Evolutionary conservation across 1,140 invertebrate species (phyloP).

Genomic region (Drosophila fuyamai): DNA sequence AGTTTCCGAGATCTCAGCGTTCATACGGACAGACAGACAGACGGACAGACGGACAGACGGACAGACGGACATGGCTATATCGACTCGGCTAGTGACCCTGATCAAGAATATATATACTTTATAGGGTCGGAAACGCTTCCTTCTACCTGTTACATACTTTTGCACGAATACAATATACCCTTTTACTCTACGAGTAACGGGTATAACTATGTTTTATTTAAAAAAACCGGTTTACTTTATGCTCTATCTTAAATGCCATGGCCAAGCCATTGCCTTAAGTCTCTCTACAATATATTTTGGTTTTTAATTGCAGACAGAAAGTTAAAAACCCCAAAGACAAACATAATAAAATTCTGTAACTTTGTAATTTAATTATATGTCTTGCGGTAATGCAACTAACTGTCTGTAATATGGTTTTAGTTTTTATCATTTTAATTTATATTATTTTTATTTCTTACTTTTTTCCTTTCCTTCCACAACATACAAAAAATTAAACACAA

Average conservation of each 20-base stretch:
- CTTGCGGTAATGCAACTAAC: background rate
- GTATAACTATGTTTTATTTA: background rate
- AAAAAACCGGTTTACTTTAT: constrained; percentile 36
- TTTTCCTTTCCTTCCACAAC: constrained; percentile 34
- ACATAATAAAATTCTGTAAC: background rate
- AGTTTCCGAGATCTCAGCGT: too few species aligned
- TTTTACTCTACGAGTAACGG: too few species aligned
- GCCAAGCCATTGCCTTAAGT: constrained; percentile 9
- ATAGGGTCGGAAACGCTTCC: too few species aligned
- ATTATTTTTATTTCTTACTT: constrained; percentile 71
- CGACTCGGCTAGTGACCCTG: too few species aligned
- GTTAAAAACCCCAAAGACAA: background rate
- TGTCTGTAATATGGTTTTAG: constrained; percentile 53
- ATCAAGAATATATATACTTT: too few species aligned
- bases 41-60: too few species aligned
- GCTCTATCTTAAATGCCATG: constrained; percentile 16
- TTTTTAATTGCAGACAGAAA: constrained; percentile 21
- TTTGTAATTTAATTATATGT: background rate
- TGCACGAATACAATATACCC: too few species aligned
- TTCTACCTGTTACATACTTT: too few species aligned
- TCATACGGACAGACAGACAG: too few species aligned
- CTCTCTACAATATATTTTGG: constrained; percentile 11
- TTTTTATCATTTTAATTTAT: constrained; percentile 71
- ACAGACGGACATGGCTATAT: too few species aligned
- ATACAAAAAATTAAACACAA: constrained; percentile 36